Evolutionary conservation across 2,113 vertebrate genomes (phyloP).

Genomic region (Bombycilla garrulus): DNA sequence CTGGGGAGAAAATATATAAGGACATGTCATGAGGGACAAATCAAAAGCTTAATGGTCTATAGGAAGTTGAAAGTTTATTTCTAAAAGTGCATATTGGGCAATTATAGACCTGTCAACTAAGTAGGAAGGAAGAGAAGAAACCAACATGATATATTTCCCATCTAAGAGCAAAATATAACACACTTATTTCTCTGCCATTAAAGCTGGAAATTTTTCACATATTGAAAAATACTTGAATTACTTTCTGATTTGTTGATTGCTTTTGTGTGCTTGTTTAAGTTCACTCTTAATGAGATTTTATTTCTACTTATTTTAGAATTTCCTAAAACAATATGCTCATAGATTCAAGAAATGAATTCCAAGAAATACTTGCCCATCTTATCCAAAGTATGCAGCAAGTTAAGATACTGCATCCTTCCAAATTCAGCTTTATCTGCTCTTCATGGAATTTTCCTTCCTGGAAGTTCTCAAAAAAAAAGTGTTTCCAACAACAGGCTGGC

Average conservation of each 20-base stretch:
- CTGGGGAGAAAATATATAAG: slow-evolving; percentile 1
- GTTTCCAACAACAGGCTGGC: background rate
- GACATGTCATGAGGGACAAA: background rate
- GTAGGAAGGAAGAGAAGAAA: background rate
- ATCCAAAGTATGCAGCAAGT: background rate
- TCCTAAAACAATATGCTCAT: background rate
- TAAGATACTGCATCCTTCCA: background rate
- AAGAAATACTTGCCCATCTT: background rate
- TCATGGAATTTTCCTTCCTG: background rate
- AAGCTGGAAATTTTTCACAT: background rate
- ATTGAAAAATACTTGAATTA: background rate
- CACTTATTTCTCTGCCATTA: background rate
- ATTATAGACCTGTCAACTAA: slow-evolving; percentile 6
- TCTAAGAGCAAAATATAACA: background rate
- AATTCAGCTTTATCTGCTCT: background rate
- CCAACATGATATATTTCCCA: background rate
- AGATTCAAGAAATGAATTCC: background rate
- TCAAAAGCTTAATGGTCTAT: slow-evolving; percentile 20
- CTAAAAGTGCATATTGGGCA: background rate
- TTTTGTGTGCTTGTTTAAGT: background rate
- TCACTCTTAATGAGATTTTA: background rate
- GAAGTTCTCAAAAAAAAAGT: background rate
- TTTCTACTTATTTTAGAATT: background rate
- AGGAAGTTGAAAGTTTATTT: slow-evolving; percentile 8
- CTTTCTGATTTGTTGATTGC: background rate